phyloP scores from a whole-genome alignment of 2,888 invertebrate genomes.

The Podotricha telesiphe region DNA sequence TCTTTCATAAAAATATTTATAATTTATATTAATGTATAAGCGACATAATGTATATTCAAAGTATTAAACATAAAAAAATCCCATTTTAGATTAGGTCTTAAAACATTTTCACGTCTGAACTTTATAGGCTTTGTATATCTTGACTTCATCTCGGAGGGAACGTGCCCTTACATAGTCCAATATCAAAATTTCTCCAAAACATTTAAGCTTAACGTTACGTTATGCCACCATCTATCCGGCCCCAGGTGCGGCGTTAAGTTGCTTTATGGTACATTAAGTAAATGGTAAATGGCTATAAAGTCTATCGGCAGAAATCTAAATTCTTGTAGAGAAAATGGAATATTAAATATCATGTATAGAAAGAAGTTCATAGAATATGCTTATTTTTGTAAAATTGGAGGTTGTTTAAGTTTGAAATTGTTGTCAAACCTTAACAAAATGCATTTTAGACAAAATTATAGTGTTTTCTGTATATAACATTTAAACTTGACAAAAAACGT shows the following conservation, averaged over 20 bases:
- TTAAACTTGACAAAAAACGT: too few species aligned
- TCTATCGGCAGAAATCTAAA: slow-evolving; percentile 9
- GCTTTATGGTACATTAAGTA: slow-evolving; percentile 37
- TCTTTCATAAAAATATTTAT: not conserved
- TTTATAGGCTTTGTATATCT: not conserved
- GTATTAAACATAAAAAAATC: too few species aligned
- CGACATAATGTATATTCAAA: too few species aligned
- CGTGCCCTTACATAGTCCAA: not conserved
- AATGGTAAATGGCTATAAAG: slow-evolving; percentile 36
- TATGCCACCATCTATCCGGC: not conserved
- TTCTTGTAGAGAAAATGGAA: not conserved
- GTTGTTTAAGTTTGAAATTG: not conserved
- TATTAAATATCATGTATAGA: not conserved
- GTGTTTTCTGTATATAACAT: too few species aligned
- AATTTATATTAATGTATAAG: too few species aligned
- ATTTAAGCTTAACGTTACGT: slow-evolving; percentile 9
- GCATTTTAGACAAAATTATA: too few species aligned
- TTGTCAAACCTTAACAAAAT: too few species aligned
- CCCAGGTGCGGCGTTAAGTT: slow-evolving; percentile 31
- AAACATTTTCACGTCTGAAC: not conserved
- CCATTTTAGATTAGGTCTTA: too few species aligned
- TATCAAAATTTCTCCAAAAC: slow-evolving; percentile 19
- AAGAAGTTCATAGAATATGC: not conserved
- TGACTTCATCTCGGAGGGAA: not conserved
- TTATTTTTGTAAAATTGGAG: not conserved